Evolutionary conservation across 2,888 invertebrate species (phyloP), one percentile per base, ranked within the genome.

Genomic region (Keiferia lycopersicella): DNA sequence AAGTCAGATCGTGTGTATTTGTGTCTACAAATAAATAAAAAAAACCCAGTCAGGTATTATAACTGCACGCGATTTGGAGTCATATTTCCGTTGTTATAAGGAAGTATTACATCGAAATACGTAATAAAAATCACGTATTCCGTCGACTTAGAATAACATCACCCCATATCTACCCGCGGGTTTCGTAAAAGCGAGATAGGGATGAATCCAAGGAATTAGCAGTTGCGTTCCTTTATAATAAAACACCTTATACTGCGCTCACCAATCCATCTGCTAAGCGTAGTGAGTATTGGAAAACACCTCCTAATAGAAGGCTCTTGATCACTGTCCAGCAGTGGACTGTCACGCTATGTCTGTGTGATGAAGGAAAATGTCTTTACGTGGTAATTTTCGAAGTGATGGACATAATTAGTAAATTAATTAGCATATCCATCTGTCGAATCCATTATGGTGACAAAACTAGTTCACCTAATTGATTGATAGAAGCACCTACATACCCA

Each of bases 51-150:
- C 12, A 51, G 10, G 34, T 34, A 20, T 11, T 20, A 51, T 18
- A 20, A 51, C 22, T 22, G 22, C 51, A 22, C 22, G 51, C 51
- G 11, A 51, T 51, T 51, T 22, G 16, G 51, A 51, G 51, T 18
- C 51, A 16, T 51, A 18, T 51, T 10, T 20, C 51, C 51, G 51
- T 51, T 18, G 20, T 51, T 12, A 51, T 51, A 51, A 51, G 51
- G 51, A 51, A 51, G 51, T 51, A 16, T 34, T 34, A 34, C 34
- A 10, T 12, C 3, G n/a, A 4, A 45, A 45, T 22, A 51, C n/a
- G 34, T 10, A 34, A 34, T 34, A 6, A 26, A 4, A 26, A 26
- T 26, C 6, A 26, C 6, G 26, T 26, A 26, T 26, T 2, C 6
- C 6, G 26, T 26, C 6, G 2, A 26, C 26, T 26, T n/a, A n/a